phyloP scores from a whole-genome alignment of 2,797 vertebrate species.

The Enoplosus armatus region DNA sequence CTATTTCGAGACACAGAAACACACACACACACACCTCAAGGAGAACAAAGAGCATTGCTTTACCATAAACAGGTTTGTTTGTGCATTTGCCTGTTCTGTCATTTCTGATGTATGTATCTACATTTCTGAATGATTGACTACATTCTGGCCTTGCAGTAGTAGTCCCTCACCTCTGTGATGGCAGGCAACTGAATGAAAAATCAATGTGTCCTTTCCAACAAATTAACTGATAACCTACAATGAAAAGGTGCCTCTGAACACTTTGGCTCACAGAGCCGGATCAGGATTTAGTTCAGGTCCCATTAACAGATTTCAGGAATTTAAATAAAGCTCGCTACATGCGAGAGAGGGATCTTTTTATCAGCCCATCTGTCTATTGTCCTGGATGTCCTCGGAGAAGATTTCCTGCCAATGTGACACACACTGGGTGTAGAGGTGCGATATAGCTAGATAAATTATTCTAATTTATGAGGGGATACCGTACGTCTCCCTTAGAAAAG shows the following conservation, averaged over 20 bases:
- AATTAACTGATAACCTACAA: conserved; percentile 50
- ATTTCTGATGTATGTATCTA: not conserved
- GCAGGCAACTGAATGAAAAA: conserved; percentile 34
- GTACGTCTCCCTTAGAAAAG: not conserved
- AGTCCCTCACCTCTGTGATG: not conserved
- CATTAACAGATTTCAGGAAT: conserved; percentile 35
- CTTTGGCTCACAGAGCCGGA: conserved; percentile 16
- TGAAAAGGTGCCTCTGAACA: conserved; percentile 23
- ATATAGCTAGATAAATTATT: conserved; percentile 32
- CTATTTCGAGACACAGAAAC: conserved; percentile 14
- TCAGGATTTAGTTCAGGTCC: conserved; percentile 37
- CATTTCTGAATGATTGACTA: conserved; percentile 5
- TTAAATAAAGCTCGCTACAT: conserved; percentile 14
- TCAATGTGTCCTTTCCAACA: conserved; percentile 25
- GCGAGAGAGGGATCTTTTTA: conserved; percentile 25
- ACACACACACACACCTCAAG: conserved; percentile 38
- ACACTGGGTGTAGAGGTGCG: conserved; percentile 8
- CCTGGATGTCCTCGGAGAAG: conserved; percentile 40
- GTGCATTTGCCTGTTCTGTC: not conserved
- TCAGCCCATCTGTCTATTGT: conserved; percentile 21
- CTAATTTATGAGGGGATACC: conserved; percentile 27
- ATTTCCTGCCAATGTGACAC: conserved; percentile 44
- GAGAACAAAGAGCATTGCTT: conserved; percentile 49
- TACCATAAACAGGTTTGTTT: conserved; percentile 4
- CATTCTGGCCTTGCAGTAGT: not conserved